These are phyloP conservation scores for Chromobotia macracanthus DNA, from an alignment of 2,797 vertebrate genomes.

Conservation along the genomic window DNA sequence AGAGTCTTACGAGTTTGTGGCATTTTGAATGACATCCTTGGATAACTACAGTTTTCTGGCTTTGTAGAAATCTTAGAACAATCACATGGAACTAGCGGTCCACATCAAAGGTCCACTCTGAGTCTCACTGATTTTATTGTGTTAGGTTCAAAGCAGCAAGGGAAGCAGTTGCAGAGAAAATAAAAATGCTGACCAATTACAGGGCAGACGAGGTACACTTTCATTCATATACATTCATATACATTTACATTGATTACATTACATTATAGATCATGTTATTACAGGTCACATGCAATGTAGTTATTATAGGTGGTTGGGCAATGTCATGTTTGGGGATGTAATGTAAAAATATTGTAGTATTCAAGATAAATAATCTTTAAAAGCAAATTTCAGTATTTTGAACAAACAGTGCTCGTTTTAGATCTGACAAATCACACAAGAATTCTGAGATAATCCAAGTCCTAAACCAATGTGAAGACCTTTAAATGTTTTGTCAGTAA, in stretches of 20 bases:
- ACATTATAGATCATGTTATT: no score
- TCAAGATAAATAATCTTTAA: no score
- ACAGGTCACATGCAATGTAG: no score
- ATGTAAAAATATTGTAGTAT: no score
- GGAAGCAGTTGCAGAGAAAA: background rate
- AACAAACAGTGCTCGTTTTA: background rate
- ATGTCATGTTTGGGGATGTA: no score
- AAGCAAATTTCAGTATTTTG: background rate
- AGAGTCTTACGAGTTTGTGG: background rate
- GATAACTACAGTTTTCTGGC: constrained; percentile 3
- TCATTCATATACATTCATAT: background rate
- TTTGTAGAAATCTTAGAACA: constrained; percentile 33
- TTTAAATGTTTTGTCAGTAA: background rate
- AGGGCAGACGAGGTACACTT: background rate
- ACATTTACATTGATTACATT: no score
- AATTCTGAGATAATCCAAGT: background rate
- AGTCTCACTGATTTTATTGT: background rate
- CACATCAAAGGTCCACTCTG: background rate
- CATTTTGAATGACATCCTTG: constrained; percentile 16
- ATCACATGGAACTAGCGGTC: background rate
- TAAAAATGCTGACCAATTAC: constrained; percentile 44
- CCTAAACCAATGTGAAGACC: background rate
- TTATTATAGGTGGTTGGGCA: no score
- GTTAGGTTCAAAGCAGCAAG: background rate
- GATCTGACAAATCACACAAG: background rate